Evolutionary conservation across 2,113 vertebrate genomes (phyloP).

Genomic region (Pyrgilauda ruficollis): DNA sequence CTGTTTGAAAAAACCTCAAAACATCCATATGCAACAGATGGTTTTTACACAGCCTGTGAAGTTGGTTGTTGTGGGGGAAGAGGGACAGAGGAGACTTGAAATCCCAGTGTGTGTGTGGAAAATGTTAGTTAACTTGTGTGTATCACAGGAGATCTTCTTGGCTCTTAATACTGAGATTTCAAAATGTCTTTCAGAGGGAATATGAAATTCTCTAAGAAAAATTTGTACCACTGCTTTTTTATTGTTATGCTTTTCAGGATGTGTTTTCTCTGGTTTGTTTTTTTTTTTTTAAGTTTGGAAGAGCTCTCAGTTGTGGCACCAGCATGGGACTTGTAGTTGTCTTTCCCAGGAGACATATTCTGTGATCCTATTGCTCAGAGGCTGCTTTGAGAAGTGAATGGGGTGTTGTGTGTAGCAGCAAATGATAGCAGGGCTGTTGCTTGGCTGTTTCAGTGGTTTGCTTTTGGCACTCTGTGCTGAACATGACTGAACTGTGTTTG

Average conservation of each 20-base stretch:
- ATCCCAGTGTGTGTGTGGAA: neutral
- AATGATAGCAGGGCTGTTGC: neutral
- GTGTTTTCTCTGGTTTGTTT: neutral
- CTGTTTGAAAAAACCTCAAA: neutral
- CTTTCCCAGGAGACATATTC: neutral
- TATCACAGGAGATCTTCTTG: neutral
- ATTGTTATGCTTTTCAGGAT: neutral
- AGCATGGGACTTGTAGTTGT: neutral
- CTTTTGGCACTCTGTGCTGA: neutral
- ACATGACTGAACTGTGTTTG: neutral
- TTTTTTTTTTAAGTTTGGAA: neutral
- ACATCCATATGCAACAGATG: neutral
- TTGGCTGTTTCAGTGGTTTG: neutral
- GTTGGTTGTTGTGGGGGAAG: neutral
- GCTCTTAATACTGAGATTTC: neutral
- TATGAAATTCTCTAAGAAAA: neutral
- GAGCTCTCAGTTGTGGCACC: neutral
- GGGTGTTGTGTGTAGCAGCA: neutral
- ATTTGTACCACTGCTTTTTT: neutral
- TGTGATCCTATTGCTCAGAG: neutral
- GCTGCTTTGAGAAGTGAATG: neutral
- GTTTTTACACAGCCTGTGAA: constrained; percentile 1
- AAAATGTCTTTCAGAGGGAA: neutral
- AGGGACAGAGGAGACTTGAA: neutral
- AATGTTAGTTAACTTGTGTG: neutral